Evolutionary conservation across 2,888 invertebrate species (phyloP), one percentile per base, ranked within the genome.

Genomic region (Chloroclystis v-ata): DNA sequence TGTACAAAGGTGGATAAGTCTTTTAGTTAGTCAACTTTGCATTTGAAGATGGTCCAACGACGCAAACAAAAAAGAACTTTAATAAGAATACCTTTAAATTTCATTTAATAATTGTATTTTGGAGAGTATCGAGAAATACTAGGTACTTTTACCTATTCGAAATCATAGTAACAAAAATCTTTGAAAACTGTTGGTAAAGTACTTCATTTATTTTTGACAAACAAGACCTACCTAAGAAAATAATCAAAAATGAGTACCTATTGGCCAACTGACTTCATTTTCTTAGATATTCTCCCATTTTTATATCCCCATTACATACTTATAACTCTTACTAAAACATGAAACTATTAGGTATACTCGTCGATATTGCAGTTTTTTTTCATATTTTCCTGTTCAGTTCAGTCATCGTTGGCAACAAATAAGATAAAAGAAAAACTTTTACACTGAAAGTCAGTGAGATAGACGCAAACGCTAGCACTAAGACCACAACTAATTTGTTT

Each of bases 401-500:
- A 62, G 59, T 69, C 61, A 66, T 61, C 64, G 60, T 70, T 57
- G 65, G 52, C 55, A 65, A 72, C 67, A 77, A 78, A 77, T 75
- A 75, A 75, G 69, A 77, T 75, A 72, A 74, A 69, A 62, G 61
- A 61, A 65, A 69, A 80, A 79, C 65, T 79, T 78, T 73, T 57
- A 59, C 65, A 63, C 64, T 66, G 63, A 72, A 77, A 75, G 67
- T 77, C 64, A 67, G 63, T 52, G 64, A 63, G 66, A 69, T 72
- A 73, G 67, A 74, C 66, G 69, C 67, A 61, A 70, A 63, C 58
- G 67, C 62, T 66, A 64, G 62, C 69, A 72, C 73, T 78, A 69
- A 75, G 67, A 73, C 70, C 67, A 68, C 72, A 72, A 69, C 77
- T 78, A 77, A 82, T 82, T 84, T 78, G 75, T 75, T 83, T 85